Percentiles rank a stretch among this genome's conserved stretches.
Conservation (phyloP, 2,113 vertebrate genomes). For the Poeciliopsis retropinna region DNA sequence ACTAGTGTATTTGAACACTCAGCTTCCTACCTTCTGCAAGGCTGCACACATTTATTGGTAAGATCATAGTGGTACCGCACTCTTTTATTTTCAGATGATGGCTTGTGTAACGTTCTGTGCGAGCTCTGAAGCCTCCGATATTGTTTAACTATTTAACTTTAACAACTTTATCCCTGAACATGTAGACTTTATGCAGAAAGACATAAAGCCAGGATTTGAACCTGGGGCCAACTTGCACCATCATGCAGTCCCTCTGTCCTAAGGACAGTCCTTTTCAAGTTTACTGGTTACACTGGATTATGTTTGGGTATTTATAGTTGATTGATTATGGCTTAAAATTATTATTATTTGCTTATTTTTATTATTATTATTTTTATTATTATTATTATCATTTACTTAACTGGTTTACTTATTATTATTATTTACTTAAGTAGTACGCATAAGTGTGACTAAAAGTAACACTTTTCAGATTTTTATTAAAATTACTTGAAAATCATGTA, state of each 20-base stretch:
- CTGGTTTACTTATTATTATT: no score
- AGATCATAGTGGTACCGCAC: neutral
- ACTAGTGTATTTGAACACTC: neutral
- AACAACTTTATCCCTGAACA: neutral
- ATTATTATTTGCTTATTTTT: no score
- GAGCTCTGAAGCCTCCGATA: neutral
- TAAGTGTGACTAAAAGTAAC: neutral
- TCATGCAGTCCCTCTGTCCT: neutral
- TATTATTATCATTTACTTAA: no score
- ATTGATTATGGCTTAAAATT: no score
- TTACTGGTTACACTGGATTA: neutral
- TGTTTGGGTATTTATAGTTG: neutral
- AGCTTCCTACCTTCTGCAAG: slow-evolving; percentile 93
- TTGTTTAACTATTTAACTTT: neutral
- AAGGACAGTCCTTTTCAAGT: neutral
- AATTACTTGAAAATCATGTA: no score
- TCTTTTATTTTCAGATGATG: neutral
- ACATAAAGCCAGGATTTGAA: no score
- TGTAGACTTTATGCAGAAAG: neutral
- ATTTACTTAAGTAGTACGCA: no score
- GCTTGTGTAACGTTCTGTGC: neutral
- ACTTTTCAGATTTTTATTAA: neutral
- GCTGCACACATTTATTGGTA: slow-evolving; percentile 58
- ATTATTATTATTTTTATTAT: no score
- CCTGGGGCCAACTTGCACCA: neutral